These are phyloP conservation scores for Ichneumoninae sp. DNA, from an alignment of 2,888 invertebrate species.

Conservation along the genomic window DNA sequence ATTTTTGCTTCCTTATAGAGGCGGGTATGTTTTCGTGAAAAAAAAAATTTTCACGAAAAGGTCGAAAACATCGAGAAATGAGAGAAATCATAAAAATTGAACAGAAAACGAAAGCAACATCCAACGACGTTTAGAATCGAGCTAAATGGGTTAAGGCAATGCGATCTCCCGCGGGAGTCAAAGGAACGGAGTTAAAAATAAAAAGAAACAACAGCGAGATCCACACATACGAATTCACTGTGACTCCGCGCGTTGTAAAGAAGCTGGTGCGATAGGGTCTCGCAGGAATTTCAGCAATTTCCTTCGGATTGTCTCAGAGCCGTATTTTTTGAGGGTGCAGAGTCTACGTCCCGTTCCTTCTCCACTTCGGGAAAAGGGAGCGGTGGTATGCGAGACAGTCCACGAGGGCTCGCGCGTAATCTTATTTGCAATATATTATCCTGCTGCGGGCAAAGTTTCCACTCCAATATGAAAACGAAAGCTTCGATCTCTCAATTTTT, in stretches of 20 bases:
- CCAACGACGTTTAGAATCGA: slow-evolving; percentile 38
- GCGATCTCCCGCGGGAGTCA: slow-evolving; percentile 46
- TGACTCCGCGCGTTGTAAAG: slow-evolving; percentile 58
- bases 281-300: slow-evolving; percentile 81
- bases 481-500: slow-evolving; percentile 57
- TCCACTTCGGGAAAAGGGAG: slow-evolving; percentile 44
- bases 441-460: slow-evolving; percentile 54
- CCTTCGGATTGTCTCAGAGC: slow-evolving; percentile 79
- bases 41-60: too few relatives aligned
- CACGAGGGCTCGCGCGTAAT: slow-evolving; percentile 75
- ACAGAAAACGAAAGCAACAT: slow-evolving; percentile 31
- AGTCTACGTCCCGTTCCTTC: slow-evolving; percentile 27
- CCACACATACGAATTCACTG: slow-evolving; percentile 63
- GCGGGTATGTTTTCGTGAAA: too few relatives aligned
- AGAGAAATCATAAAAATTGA: slow-evolving; percentile 26
- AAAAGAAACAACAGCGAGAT: slow-evolving; percentile 44
- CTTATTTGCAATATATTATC: slow-evolving; percentile 82
- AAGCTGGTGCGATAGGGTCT: slow-evolving; percentile 64
- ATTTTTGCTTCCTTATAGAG: too few relatives aligned
- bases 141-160: slow-evolving; percentile 45
- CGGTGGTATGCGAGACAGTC: slow-evolving; percentile 55
- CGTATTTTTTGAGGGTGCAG: slow-evolving; percentile 76
- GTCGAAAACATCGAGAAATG: too few relatives aligned
- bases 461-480: slow-evolving; percentile 49
- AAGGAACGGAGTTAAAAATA: slow-evolving; percentile 55